Evolutionary conservation across 1,140 invertebrate genomes (phyloP).

Genomic region (Cepaea nemoralis): DNA sequence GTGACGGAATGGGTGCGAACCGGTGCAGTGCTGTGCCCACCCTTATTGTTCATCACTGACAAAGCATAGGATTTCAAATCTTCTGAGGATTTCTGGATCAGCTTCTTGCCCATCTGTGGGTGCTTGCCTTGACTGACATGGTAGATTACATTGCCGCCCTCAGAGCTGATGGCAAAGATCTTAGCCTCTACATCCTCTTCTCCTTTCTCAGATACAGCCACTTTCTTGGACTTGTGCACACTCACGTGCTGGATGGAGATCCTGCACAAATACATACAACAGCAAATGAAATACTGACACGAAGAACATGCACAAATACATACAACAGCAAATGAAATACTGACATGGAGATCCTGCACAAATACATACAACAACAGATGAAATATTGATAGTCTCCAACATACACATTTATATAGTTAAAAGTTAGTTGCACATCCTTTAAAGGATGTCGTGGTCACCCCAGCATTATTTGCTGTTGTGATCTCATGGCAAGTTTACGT

Average conservation of each 20-base stretch:
- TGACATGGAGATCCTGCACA: conserved; percentile 81
- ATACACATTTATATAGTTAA: too few relatives aligned
- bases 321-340: not conserved
- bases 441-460: too few relatives aligned
- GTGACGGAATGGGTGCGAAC: conserved; percentile 55
- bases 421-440: too few relatives aligned
- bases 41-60: conserved; percentile 62
- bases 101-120: conserved; percentile 33
- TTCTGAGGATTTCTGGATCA: conserved; percentile 55
- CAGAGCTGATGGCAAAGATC: conserved; percentile 88
- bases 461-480: too few relatives aligned
- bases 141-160: conserved; percentile 88
- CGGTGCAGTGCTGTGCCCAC: conserved; percentile 52
- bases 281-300: conserved; percentile 74
- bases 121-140: conserved; percentile 77
- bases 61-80: conserved; percentile 65
- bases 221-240: conserved; percentile 79
- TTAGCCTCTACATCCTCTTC: conserved; percentile 75
- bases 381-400: too few relatives aligned
- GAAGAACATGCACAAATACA: conserved; percentile 77
- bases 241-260: conserved; percentile 88
- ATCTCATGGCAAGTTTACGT: too few relatives aligned
- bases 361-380: not conserved
- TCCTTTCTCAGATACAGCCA: conserved; percentile 63
- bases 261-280: conserved; percentile 52